Base-by-base conservation (phyloP, 2,797 vertebrate genomes). In the Anomalospiza imberbis region DNA sequence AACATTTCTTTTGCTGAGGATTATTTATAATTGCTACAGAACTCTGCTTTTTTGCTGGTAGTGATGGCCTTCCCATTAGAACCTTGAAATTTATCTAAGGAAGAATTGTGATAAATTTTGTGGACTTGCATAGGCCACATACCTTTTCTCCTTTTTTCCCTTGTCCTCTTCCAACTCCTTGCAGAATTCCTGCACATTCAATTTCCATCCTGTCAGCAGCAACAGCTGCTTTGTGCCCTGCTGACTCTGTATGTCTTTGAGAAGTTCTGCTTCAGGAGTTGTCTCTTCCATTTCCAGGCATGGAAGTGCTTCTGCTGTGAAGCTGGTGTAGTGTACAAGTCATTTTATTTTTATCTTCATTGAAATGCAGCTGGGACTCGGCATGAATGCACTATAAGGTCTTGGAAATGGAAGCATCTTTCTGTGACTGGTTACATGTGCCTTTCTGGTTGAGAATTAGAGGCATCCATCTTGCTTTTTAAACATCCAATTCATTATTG, bases 341-440 rank as follows among this genome's bases (percentile, higher is more conserved):
- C 0, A 36, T 66, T 90, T 93, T 82, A 93, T 97, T 96, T 96
- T 92, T 95, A 65, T 67, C 88, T 93, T 81, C 34, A 20, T 63
- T 93, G 87, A 95, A 95, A 89, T 81, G 85, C 80, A 90, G 88
- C 93, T 55, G 47, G 45, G 71, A 48, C 67, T 36, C 76, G 76
- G 57, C 63, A 74, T 48, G 83, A 91, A 91, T 89, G n/a, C 63
- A 72, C 34, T 31, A 54, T 84, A 61, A 61, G 12, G 9, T 40
- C 67, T 85, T 88, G 72, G 67, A 89, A 87, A 86, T 85, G 75
- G 81, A 94, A 95, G 80, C 55, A 34, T 91, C 53, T 85, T 96
- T 94, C 73, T 79, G 75, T 91, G 60, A 20, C 66, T 84, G 50
- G 53, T 77, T 68, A 84, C 88, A 77, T 74, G 42, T 6, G 8